These are phyloP conservation scores for Pseudorasbora parva DNA, from an alignment of 2,113 vertebrate species.

Conservation along the genomic window DNA sequence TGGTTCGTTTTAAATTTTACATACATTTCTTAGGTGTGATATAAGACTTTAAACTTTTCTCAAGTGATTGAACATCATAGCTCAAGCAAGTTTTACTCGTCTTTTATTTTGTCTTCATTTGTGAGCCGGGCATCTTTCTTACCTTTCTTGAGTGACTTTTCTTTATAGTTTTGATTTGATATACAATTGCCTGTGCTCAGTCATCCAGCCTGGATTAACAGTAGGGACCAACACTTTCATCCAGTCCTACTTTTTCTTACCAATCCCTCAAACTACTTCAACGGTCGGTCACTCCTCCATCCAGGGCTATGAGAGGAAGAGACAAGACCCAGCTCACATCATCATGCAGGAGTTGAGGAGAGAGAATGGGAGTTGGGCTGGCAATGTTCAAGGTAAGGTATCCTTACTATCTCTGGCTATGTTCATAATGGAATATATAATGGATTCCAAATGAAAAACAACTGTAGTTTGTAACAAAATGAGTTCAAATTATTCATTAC, in stretches of 20 bases:
- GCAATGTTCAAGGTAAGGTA: slow-evolving; percentile 82
- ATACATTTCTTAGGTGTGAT: neutral
- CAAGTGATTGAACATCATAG: slow-evolving; percentile 14
- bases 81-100: slow-evolving; percentile 22
- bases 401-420: neutral
- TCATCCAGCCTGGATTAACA: slow-evolving; percentile 48
- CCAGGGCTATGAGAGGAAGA: slow-evolving; percentile 84
- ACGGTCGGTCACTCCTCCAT: slow-evolving; percentile 72
- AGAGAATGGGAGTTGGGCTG: slow-evolving; percentile 79
- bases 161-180: slow-evolving; percentile 30
- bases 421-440: neutral
- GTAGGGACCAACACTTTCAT: slow-evolving; percentile 33
- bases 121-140: slow-evolving; percentile 20
- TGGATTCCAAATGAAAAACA: no score
- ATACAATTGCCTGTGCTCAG: slow-evolving; percentile 6
- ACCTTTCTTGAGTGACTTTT: slow-evolving; percentile 28
- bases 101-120: slow-evolving; percentile 20
- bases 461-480: no score
- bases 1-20: neutral
- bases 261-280: slow-evolving; percentile 67
- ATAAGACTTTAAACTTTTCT: neutral
- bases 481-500: no score
- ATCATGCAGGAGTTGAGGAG: slow-evolving; percentile 84
- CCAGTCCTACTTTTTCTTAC: slow-evolving; percentile 34
- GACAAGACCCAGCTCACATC: slow-evolving; percentile 75